phyloP scores from a whole-genome alignment of 1,140 invertebrate genomes.

The Harpegnathos saltator region DNA sequence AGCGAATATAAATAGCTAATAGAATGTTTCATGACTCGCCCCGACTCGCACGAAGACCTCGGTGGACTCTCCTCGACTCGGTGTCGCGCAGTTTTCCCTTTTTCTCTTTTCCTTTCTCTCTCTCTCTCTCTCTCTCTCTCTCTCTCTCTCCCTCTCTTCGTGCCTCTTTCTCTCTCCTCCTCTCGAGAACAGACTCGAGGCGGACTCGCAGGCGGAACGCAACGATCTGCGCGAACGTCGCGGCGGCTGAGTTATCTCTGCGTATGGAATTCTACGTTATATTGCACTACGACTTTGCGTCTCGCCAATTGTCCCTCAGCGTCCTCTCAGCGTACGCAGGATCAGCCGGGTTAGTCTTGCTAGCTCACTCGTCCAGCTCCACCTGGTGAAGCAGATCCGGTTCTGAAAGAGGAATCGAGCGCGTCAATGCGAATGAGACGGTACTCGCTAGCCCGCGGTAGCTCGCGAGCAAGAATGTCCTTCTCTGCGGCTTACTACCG shows the following conservation, averaged over 20 bases:
- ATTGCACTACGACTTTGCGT: conserved; percentile 38
- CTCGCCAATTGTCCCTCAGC: conserved; percentile 11
- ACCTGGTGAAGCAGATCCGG: conserved; percentile 84
- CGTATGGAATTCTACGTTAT: conserved; percentile 46
- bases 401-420: conserved; percentile 79
- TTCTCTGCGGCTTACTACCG: conserved; percentile 70
- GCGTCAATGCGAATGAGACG: not conserved
- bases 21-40: conserved; percentile 49
- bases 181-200: too few species aligned
- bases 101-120: too few species aligned
- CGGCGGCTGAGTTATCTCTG: conserved; percentile 10
- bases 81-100: not conserved
- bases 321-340: conserved; percentile 50
- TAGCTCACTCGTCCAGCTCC: conserved; percentile 82
- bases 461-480: not conserved
- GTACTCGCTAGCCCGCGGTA: not conserved
- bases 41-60: conserved; percentile 7
- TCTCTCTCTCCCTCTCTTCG: too few species aligned
- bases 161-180: too few species aligned
- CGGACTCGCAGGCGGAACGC: not conserved
- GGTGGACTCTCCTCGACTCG: not conserved
- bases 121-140: too few species aligned
- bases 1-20: conserved; percentile 50
- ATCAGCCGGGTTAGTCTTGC: conserved; percentile 72
- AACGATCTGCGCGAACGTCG: conserved; percentile 27